Percentiles rank a stretch among this genome's conserved stretches.
phyloP scores from a whole-genome alignment of 2,113 vertebrate species.

The Elaphurus davidianus region DNA sequence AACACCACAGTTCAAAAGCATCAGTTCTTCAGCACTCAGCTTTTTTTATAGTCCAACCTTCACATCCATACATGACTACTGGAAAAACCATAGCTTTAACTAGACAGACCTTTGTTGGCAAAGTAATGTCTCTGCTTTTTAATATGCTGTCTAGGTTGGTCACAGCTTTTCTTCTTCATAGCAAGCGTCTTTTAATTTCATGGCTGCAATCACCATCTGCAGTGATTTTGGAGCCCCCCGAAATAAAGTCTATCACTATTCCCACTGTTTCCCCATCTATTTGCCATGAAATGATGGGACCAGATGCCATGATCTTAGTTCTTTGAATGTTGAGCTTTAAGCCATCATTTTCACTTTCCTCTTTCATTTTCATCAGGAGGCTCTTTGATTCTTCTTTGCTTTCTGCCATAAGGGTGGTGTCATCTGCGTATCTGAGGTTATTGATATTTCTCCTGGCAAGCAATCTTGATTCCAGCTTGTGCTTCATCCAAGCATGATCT shows the following conservation, averaged over 20 bases:
- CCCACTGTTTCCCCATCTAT: neutral
- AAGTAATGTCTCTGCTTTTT: neutral
- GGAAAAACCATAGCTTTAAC: neutral
- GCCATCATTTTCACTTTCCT: neutral
- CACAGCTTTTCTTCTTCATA: neutral
- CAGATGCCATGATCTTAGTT: neutral
- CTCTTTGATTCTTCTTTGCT: neutral
- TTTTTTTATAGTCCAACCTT: neutral
- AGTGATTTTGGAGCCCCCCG: neutral
- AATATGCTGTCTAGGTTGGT: neutral
- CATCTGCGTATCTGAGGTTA: neutral
- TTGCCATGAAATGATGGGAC: neutral
- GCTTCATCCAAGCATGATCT: neutral
- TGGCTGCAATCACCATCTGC: neutral
- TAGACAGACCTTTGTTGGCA: neutral
- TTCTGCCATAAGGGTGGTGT: neutral
- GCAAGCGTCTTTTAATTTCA: neutral
- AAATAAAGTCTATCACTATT: neutral
- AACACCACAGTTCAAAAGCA: neutral
- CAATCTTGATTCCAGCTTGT: neutral
- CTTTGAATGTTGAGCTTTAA: neutral
- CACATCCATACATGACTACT: neutral
- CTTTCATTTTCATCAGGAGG: neutral
- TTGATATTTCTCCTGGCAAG: neutral
- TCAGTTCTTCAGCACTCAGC: accelerated